phyloP scores from a whole-genome alignment of 2,113 vertebrate genomes.

The Leptosomus discolor region DNA sequence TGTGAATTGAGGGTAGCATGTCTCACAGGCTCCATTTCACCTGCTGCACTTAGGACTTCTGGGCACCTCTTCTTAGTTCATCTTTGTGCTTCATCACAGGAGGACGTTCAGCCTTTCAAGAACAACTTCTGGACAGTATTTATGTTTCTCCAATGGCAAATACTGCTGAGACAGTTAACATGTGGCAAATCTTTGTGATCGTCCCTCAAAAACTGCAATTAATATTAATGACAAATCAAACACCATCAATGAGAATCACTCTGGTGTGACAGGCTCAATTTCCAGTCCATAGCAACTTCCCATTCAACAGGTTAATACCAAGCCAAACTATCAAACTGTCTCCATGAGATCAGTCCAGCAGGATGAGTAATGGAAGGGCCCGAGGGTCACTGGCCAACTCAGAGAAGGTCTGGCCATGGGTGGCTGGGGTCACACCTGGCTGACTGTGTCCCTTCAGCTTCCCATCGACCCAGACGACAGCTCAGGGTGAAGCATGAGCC shows the following conservation, averaged over 20 bases:
- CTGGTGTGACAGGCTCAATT: constrained; percentile 78
- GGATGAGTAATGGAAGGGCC: constrained; percentile 76
- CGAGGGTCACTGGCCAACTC: background rate
- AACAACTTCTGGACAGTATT: background rate
- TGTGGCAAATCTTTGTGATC: background rate
- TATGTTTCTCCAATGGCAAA: background rate
- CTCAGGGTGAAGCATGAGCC: background rate
- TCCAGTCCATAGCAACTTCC: constrained; percentile 61
- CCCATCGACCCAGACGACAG: background rate
- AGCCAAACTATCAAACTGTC: constrained; percentile 61
- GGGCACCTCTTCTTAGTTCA: background rate
- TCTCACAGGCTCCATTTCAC: background rate
- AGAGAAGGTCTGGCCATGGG: background rate
- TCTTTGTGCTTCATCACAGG: background rate
- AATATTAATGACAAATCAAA: constrained; percentile 82
- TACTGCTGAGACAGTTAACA: background rate
- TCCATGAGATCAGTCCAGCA: constrained; percentile 2
- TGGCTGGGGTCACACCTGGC: background rate
- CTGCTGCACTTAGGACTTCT: background rate
- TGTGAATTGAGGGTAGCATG: background rate
- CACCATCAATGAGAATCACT: constrained; percentile 69
- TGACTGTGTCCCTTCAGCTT: background rate
- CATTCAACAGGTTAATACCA: constrained; percentile 51
- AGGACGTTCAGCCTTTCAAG: background rate
- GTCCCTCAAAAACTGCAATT: constrained; percentile 67